Percentiles rank a stretch among this genome's conserved stretches.
Conservation (phyloP, 2,888 invertebrate species). For the Frankliniella intonsa region DNA sequence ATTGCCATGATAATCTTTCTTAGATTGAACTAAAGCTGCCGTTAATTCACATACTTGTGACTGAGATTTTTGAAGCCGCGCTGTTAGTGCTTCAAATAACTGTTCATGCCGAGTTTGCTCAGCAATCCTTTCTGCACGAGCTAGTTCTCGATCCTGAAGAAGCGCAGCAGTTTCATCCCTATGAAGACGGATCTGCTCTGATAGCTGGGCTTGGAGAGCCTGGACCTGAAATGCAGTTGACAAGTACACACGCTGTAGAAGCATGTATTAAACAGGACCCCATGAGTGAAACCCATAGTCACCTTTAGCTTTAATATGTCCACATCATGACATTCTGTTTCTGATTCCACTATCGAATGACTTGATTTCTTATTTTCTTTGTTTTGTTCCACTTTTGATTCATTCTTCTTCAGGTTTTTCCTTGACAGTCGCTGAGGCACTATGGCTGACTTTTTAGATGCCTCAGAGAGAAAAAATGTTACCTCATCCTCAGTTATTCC, state of each 20-base stretch:
- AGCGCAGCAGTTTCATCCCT: conserved; percentile 46
- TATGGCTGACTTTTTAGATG: conserved; percentile 29
- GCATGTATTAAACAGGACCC: too few species aligned
- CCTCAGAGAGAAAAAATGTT: conserved; percentile 44
- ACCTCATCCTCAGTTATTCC: conserved; percentile 45
- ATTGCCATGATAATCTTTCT: conserved; percentile 43
- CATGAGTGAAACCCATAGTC: background rate
- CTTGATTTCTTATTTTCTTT: background rate
- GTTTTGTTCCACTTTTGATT: background rate
- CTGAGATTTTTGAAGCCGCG: conserved; percentile 46
- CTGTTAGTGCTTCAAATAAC: conserved; percentile 37
- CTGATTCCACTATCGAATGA: background rate
- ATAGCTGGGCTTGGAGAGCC: conserved; percentile 41
- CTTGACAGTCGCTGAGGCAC: conserved; percentile 26
- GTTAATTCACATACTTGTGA: conserved; percentile 47
- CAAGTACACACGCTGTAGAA: too few species aligned
- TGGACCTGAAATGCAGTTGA: conserved; percentile 11
- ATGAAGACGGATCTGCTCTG: conserved; percentile 45
- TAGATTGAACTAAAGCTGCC: conserved; percentile 44
- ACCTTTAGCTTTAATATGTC: conserved; percentile 1
- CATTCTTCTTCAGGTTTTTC: conserved; percentile 9
- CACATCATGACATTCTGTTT: background rate
- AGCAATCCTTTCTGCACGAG: conserved; percentile 45
- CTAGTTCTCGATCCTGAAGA: conserved; percentile 45
- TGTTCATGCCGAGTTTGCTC: conserved; percentile 39